Evolutionary conservation across 2,113 vertebrate species (phyloP).

Genomic region (Elgaria multicarinata): DNA sequence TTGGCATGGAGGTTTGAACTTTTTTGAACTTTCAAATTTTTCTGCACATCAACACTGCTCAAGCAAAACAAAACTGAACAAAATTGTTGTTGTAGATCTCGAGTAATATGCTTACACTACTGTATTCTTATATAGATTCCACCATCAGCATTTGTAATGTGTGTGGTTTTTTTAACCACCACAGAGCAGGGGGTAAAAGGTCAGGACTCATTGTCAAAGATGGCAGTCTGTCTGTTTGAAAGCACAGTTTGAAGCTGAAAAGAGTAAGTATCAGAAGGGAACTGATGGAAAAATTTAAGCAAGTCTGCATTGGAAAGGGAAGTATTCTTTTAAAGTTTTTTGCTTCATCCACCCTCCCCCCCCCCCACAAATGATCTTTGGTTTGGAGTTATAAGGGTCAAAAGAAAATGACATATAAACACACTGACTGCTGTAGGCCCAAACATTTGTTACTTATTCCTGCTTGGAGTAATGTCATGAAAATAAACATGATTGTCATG

Average conservation of each 20-base stretch:
- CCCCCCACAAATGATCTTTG: background rate
- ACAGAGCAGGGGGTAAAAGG: background rate
- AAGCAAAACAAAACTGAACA: too few relatives aligned
- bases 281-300: background rate
- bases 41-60: too few relatives aligned
- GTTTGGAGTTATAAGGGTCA: background rate
- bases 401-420: background rate
- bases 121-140: too few relatives aligned
- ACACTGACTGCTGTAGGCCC: background rate
- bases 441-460: conserved; percentile 1
- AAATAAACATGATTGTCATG: conserved; percentile 3
- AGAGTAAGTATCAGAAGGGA: background rate
- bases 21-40: too few relatives aligned
- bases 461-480: background rate
- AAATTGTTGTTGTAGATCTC: too few relatives aligned
- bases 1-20: too few relatives aligned
- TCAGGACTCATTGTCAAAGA: background rate
- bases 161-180: background rate
- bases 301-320: background rate
- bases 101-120: too few relatives aligned
- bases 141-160: background rate
- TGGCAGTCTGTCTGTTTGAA: background rate
- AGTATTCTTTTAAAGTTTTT: background rate
- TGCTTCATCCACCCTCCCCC: too few relatives aligned
- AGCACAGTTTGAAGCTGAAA: background rate